A percentile compares a stretch with the other conserved stretches of the same genome.
Evolutionary conservation across 2,888 invertebrate species (phyloP).

Genomic region (Octonoba sinensis): DNA sequence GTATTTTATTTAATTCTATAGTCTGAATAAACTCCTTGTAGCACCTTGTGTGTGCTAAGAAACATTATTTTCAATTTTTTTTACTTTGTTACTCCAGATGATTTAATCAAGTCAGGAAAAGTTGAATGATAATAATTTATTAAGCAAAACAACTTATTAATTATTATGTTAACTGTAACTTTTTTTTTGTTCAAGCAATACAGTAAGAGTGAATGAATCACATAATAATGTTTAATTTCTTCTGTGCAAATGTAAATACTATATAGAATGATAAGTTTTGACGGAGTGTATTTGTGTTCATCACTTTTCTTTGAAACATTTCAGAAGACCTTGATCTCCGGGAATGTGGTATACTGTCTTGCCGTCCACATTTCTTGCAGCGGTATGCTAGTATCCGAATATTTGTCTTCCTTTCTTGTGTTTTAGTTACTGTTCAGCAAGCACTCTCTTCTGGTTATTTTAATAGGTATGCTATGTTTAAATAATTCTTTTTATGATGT

Average conservation of each 20-base stretch:
- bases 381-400: slow-evolving; percentile 90
- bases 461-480: slow-evolving; percentile 74
- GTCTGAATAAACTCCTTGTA: no score
- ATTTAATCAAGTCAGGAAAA: no score
- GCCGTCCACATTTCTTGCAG: slow-evolving; percentile 87
- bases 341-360: slow-evolving; percentile 89
- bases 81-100: no score
- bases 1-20: neutral
- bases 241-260: neutral
- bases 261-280: neutral
- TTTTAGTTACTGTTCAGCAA: slow-evolving; percentile 91
- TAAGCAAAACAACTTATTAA: no score
- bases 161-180: neutral
- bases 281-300: neutral
- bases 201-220: no score
- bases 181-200: no score
- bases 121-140: no score
- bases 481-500: neutral
- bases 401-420: slow-evolving; percentile 88
- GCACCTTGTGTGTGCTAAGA: no score
- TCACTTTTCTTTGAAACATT: neutral
- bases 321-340: slow-evolving; percentile 75
- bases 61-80: no score
- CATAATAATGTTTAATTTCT: neutral
- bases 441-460: slow-evolving; percentile 92